These are phyloP conservation scores for Schizopygopsis pylzovi DNA, from an alignment of 2,797 vertebrate genomes.

Conservation along the genomic window DNA sequence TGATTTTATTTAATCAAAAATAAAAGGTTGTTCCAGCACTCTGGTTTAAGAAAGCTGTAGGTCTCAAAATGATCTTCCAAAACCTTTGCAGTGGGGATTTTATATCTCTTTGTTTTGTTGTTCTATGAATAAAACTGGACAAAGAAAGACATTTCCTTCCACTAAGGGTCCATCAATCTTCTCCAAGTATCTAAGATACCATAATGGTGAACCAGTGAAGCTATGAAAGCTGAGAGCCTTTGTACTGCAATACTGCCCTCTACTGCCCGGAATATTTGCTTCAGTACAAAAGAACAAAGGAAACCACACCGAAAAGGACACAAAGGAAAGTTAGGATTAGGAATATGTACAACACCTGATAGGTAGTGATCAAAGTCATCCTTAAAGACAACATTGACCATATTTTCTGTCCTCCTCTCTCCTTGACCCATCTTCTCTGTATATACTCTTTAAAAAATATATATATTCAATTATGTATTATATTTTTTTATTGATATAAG, in stretches of 20 bases:
- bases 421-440: not conserved
- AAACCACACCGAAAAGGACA: constrained; percentile 39
- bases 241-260: constrained; percentile 67
- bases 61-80: constrained; percentile 28
- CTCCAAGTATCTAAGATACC: constrained; percentile 53
- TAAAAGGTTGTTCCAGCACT: not conserved
- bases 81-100: constrained; percentile 48
- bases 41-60: not conserved
- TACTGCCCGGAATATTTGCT: constrained; percentile 51
- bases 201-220: constrained; percentile 53
- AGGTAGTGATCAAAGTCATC: constrained; percentile 37
- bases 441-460: not conserved
- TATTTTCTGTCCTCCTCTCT: not conserved
- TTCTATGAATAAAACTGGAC: constrained; percentile 62
- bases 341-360: constrained; percentile 21
- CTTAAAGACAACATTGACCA: not conserved
- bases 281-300: constrained; percentile 66
- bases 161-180: constrained; percentile 62
- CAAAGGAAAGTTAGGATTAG: constrained; percentile 49
- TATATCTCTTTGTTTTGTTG: constrained; percentile 63
- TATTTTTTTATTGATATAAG: not conserved
- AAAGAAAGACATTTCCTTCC: constrained; percentile 64
- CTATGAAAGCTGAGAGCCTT: constrained; percentile 11
- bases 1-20: not conserved
- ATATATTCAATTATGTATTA: not conserved